Percentiles rank a stretch among this genome's conserved stretches.
These are phyloP conservation scores for Danio albolineatus DNA, from an alignment of 2,797 vertebrate genomes.

Conservation along the genomic window DNA sequence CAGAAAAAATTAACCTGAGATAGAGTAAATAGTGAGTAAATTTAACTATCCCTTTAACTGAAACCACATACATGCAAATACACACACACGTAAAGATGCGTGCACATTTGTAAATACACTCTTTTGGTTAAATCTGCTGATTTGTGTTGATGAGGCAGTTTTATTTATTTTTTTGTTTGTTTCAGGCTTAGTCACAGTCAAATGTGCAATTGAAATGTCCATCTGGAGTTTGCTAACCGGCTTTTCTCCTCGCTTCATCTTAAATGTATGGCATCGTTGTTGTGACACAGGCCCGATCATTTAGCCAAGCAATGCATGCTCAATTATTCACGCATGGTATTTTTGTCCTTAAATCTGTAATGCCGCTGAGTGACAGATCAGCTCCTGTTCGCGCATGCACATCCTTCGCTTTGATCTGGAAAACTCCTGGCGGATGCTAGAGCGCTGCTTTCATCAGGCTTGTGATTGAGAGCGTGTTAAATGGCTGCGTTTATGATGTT, in stretches of 20 bases:
- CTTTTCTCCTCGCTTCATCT: not conserved
- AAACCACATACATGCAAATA: too few relatives aligned
- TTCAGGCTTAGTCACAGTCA: slow-evolving; percentile 15
- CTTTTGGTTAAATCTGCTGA: not conserved
- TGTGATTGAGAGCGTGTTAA: not conserved
- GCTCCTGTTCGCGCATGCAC: not conserved
- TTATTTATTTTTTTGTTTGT: too few relatives aligned
- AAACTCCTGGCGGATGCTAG: not conserved
- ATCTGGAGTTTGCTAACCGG: slow-evolving; percentile 4
- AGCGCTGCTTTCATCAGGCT: not conserved
- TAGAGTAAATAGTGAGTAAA: too few relatives aligned
- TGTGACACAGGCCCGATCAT: slow-evolving; percentile 20
- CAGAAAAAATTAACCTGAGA: too few relatives aligned
- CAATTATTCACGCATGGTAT: slow-evolving; percentile 8
- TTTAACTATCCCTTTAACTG: too few relatives aligned
- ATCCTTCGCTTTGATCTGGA: slow-evolving; percentile 9
- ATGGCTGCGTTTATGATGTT: not conserved
- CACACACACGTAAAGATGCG: too few relatives aligned
- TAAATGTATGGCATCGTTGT: slow-evolving; percentile 8
- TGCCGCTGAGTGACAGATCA: not conserved
- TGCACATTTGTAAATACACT: too few relatives aligned
- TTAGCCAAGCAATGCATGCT: slow-evolving; percentile 9
- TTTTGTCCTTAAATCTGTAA: slow-evolving; percentile 17
- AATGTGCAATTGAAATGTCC: slow-evolving; percentile 16
- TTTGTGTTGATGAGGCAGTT: not conserved